A percentile compares a stretch with the other conserved stretches of the same genome.
These are phyloP conservation scores for Philhelius pedissequus DNA, from an alignment of 2,888 invertebrate genomes.

Conservation along the genomic window DNA sequence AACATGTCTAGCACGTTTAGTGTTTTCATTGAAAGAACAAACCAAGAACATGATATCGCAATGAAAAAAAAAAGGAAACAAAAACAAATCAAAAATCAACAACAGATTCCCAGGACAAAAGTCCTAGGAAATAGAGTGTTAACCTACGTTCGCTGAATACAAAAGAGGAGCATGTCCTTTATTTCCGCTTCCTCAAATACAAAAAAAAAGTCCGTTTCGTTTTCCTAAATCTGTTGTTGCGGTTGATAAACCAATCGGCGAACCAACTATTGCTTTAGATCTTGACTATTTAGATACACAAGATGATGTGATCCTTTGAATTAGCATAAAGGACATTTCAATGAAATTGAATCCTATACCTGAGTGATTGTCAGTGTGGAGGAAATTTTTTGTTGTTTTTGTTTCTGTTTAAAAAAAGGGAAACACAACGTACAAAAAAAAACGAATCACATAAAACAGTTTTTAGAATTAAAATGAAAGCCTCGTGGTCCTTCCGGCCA, in stretches of 20 bases:
- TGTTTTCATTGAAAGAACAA: constrained; percentile 64
- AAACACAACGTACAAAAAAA: neutral
- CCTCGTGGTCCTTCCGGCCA: constrained; percentile 47
- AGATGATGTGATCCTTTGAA: constrained; percentile 20
- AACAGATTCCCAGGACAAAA: constrained; percentile 52
- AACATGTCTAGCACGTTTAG: constrained; percentile 55
- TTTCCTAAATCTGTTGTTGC: neutral
- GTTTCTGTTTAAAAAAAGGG: neutral
- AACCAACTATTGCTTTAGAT: constrained; percentile 17
- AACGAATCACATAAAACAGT: constrained; percentile 2
- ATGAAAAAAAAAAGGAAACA: constrained; percentile 30
- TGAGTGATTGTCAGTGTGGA: constrained; percentile 24
- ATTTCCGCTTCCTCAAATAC: neutral
- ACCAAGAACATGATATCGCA: constrained; percentile 58
- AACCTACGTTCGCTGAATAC: constrained; percentile 47
- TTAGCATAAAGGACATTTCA: constrained; percentile 59
- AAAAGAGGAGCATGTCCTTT: constrained; percentile 35
- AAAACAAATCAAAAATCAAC: constrained; percentile 44
- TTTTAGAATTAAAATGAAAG: constrained; percentile 8
- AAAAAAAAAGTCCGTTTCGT: neutral
- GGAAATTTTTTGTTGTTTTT: neutral
- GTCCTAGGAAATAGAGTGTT: constrained; percentile 8
- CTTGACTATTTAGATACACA: constrained; percentile 8
- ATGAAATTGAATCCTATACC: constrained; percentile 43
- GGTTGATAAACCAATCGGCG: constrained; percentile 33